A percentile compares a stretch with the other conserved stretches of the same genome.
Conservation (phyloP, 2,888 invertebrate species). For the Pseudococcus jackbeardsleyi region DNA sequence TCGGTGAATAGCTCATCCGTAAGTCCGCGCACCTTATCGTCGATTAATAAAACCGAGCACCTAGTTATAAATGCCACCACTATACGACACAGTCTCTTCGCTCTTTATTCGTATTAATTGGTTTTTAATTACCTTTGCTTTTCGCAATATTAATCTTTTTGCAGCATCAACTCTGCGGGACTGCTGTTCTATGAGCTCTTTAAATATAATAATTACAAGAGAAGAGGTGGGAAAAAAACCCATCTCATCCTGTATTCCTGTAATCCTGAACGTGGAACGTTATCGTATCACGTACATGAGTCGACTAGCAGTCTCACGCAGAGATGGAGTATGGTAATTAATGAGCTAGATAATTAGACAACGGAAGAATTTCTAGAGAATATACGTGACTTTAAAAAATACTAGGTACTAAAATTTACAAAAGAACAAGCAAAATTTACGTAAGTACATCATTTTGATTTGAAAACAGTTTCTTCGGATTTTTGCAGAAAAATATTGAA, state of each 20-base stretch:
- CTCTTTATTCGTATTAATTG: conserved; percentile 18
- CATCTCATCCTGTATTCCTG: background rate
- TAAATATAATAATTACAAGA: background rate
- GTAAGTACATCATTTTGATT: too few relatives aligned
- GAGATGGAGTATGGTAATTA: too few relatives aligned
- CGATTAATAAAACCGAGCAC: conserved; percentile 3
- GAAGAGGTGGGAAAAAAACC: background rate
- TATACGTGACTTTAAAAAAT: too few relatives aligned
- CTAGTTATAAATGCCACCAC: conserved; percentile 8
- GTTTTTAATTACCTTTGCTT: conserved; percentile 32
- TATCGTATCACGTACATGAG: too few relatives aligned
- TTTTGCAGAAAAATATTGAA: too few relatives aligned
- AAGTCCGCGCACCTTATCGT: conserved; percentile 9
- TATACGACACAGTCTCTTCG: background rate
- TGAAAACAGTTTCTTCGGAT: too few relatives aligned
- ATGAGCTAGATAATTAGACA: too few relatives aligned
- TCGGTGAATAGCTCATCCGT: conserved; percentile 1
- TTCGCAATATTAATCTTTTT: background rate
- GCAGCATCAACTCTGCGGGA: background rate
- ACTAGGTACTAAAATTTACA: too few relatives aligned
- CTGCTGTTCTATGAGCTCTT: background rate
- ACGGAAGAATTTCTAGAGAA: too few relatives aligned
- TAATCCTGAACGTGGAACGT: too few relatives aligned
- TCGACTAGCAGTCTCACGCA: too few relatives aligned
- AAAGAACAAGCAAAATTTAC: too few relatives aligned